Conservation (phyloP, 92 coral and sea anemone genomes). For the Phenganax stokvisi region DNA sequence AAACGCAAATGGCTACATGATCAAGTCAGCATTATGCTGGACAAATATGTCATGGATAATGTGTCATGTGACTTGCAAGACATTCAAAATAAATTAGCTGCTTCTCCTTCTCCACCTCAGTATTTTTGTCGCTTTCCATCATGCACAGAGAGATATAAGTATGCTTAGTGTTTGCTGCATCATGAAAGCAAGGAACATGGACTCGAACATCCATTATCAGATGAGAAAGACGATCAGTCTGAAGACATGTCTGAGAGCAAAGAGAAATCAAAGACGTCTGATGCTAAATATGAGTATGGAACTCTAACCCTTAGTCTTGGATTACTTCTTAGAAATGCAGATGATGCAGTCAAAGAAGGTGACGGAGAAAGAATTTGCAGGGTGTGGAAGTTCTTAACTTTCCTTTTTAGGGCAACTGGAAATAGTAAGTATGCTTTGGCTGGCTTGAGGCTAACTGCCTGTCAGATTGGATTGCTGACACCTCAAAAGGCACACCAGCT, state of each 20-base stretch:
- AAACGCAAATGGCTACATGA: conserved; percentile 12
- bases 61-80: neutral
- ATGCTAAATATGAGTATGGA: neutral
- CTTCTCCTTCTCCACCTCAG: neutral
- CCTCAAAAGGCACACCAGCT: conserved; percentile 47
- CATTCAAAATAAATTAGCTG: neutral
- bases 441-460: conserved; percentile 56
- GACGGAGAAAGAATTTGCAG: conserved; percentile 45
- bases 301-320: conserved; percentile 23
- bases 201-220: neutral
- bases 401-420: conserved; percentile 40
- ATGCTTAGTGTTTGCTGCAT: neutral
- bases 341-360: conserved; percentile 55
- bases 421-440: conserved; percentile 57
- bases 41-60: conserved; percentile 12
- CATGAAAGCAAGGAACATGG: conserved; percentile 1
- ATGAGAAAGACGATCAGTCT: neutral
- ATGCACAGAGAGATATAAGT: neutral
- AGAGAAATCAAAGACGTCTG: neutral
- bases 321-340: conserved; percentile 46
- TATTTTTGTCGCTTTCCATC: neutral
- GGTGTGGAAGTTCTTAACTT: conserved; percentile 50
- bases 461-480: conserved; percentile 40
- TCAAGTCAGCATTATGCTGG: neutral
- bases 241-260: neutral